Evolutionary conservation across 2,888 invertebrate species (phyloP).

Genomic region (Pediacus dermestoides): DNA sequence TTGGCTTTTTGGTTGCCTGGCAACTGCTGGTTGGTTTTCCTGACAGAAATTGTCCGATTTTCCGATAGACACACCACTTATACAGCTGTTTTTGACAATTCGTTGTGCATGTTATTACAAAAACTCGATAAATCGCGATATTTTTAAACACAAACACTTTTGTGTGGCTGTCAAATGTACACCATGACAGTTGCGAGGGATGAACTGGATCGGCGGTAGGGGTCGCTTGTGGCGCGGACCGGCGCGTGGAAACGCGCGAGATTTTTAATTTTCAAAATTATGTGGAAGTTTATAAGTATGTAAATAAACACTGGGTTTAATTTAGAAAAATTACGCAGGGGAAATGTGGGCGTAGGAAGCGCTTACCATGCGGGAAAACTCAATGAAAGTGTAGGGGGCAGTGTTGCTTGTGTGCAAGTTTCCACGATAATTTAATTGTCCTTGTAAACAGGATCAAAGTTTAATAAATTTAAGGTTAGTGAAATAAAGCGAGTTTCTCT

Average conservation of each 20-base stretch:
- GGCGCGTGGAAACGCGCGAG: slow-evolving; percentile 19
- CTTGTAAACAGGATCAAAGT: too few species aligned
- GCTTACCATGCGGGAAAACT: not conserved
- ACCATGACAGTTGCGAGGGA: slow-evolving; percentile 45
- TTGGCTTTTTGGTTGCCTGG: slow-evolving; percentile 23
- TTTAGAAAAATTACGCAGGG: too few species aligned
- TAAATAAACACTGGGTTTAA: too few species aligned
- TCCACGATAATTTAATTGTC: too few species aligned
- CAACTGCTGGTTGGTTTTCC: slow-evolving; percentile 24
- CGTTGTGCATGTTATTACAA: slow-evolving; percentile 39
- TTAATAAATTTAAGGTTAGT: not conserved
- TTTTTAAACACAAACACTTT: slow-evolving; percentile 46
- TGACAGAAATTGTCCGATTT: slow-evolving; percentile 33
- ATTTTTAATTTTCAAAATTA: slow-evolving; percentile 27
- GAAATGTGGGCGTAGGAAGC: not conserved
- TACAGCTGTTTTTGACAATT: slow-evolving; percentile 34
- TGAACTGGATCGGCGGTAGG: slow-evolving; percentile 25
- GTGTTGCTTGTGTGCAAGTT: too few species aligned
- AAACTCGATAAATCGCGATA: slow-evolving; percentile 44
- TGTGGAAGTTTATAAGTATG: too few species aligned
- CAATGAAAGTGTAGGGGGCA: slow-evolving; percentile 5
- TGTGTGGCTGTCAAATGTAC: slow-evolving; percentile 46
- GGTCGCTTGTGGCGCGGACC: slow-evolving; percentile 28
- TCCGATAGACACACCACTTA: slow-evolving; percentile 34
- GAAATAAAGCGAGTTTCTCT: slow-evolving; percentile 16